Base-by-base conservation (phyloP, 2,888 invertebrate genomes). In the Rhamphomyia laevipes region DNA sequence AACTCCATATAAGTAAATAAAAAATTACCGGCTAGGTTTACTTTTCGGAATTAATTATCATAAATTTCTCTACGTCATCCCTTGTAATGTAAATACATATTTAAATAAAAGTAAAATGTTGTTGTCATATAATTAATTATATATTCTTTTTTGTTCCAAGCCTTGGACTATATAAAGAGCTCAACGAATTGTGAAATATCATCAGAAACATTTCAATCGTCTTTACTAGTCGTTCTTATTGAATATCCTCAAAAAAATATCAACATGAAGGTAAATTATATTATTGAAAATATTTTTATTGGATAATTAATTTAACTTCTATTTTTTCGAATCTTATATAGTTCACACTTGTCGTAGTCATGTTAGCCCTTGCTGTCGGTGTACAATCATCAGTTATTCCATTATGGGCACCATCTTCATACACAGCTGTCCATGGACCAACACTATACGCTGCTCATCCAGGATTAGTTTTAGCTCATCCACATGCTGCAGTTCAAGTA, bases 311-410 rank as follows among this genome's bases (percentile, higher is more conserved):
- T 27, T 7, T 27, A n/a, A 7, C 23, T 27, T 27, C 9, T 27
- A 7, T 27, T 27, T 7, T 27, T 27, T 27, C 6, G 23, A 9
- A 7, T 47, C 48, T 12, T 23, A 54, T 57, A 3, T 54, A 62
- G 63, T 63, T 63, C 61, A 59, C 55, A 47, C 46, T 58, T 57
- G 59, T 57, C 61, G 63, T 61, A 62, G 62, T 62, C 58, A 59
- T 63, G 58, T 62, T 61, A 57, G 61, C 59, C 31, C 48, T 56
- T 41, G 53, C 56, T 54, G 48, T 53, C 48, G 55, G 55, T 46
- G 57, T 51, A 23, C 52, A 57, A 53, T 55, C 56, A 41, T 55
- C 51, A 10, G 53, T 53, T n/a, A 53, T 57, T 31, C 53, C 54
- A 44, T 46, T 53, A 46, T 50, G 49, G 23, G 58, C 56, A 30